Evolutionary conservation across 2,888 invertebrate species (phyloP).

Genomic region (Dolomedes plantarius): DNA sequence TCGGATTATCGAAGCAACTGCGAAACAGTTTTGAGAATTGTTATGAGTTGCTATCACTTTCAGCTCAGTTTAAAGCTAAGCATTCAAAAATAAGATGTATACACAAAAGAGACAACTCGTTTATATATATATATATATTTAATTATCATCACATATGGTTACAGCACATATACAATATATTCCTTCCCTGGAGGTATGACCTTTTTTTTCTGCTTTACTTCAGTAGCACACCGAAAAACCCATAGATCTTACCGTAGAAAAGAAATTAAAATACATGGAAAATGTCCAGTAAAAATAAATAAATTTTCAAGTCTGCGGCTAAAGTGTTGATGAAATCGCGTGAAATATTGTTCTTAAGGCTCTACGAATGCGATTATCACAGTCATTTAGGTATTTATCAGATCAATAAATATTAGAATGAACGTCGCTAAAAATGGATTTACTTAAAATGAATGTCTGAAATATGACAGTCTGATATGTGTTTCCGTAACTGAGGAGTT

Average conservation of each 20-base stretch:
- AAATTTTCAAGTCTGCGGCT: neutral
- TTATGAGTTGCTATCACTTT: too few relatives aligned
- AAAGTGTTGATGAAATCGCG: neutral
- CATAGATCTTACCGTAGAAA: neutral
- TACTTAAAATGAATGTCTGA: neutral
- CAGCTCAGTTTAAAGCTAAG: too few relatives aligned
- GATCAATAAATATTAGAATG: neutral
- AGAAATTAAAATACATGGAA: neutral
- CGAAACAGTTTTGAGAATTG: too few relatives aligned
- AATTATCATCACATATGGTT: neutral
- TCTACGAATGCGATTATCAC: neutral
- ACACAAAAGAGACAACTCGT: too few relatives aligned
- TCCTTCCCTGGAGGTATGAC: neutral
- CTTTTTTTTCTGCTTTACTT: neutral
- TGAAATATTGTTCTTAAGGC: conserved; percentile 12
- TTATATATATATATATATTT: too few relatives aligned
- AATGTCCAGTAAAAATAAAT: neutral
- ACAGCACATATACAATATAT: neutral
- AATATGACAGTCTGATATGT: neutral
- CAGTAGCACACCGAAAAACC: neutral
- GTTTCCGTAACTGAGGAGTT: neutral
- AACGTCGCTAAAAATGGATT: neutral
- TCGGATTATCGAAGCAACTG: too few relatives aligned
- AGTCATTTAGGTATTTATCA: neutral
- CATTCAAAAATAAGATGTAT: too few relatives aligned